Conservation (phyloP, 2,888 invertebrate genomes). For the Caenorhabditis sp. region DNA sequence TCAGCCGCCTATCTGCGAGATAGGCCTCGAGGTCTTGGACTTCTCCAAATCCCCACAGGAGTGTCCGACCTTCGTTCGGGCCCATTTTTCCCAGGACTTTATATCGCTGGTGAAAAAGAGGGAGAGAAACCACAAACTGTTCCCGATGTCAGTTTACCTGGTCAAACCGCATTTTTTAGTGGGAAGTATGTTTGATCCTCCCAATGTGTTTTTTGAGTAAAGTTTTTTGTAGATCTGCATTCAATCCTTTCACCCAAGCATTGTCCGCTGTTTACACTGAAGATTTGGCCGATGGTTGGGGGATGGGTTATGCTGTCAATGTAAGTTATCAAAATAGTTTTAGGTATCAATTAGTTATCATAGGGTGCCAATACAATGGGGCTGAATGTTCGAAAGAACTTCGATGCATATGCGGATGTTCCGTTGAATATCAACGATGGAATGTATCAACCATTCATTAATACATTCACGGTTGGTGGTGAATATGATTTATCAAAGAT, state of each 20-base stretch:
- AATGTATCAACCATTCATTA: too few species aligned
- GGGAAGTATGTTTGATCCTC: slow-evolving; percentile 46
- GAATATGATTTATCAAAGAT: too few species aligned
- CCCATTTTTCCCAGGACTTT: slow-evolving; percentile 59
- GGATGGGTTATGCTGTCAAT: slow-evolving; percentile 63
- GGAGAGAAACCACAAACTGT: slow-evolving; percentile 59
- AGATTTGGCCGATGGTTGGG: slow-evolving; percentile 65
- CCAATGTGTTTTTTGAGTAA: not conserved
- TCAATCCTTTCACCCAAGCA: slow-evolving; percentile 65
- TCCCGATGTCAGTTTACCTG: too few species aligned
- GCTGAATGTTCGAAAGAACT: slow-evolving; percentile 58
- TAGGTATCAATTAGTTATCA: too few species aligned
- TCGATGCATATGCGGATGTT: slow-evolving; percentile 61
- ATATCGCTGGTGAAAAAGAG: slow-evolving; percentile 63
- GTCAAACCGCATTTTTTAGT: too few species aligned
- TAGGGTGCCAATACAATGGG: slow-evolving; percentile 60
- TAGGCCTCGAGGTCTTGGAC: slow-evolving; percentile 59
- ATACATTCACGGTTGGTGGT: too few species aligned
- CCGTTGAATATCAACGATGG: too few species aligned
- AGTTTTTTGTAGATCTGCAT: slow-evolving; percentile 52
- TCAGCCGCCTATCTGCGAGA: slow-evolving; percentile 57
- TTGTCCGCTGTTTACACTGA: slow-evolving; percentile 60
- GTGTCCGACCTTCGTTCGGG: slow-evolving; percentile 62
- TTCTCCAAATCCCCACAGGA: slow-evolving; percentile 63
- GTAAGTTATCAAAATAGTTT: too few species aligned